phyloP scores from a whole-genome alignment of 1,140 invertebrate genomes.

The Cherax destructor region DNA sequence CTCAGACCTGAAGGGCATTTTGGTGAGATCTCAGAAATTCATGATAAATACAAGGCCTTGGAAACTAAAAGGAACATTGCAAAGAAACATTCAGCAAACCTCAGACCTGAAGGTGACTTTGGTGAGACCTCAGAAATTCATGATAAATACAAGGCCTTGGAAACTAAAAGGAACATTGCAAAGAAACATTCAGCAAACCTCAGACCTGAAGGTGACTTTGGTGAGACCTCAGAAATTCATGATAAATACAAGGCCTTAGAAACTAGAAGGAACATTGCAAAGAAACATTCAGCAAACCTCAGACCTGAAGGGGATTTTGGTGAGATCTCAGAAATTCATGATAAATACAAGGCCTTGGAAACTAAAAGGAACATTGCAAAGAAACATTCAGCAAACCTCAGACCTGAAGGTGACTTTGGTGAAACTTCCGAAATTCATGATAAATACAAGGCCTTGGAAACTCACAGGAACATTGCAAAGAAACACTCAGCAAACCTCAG shows the following conservation, averaged over 20 bases:
- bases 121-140: constrained; percentile 29
- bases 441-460: constrained; percentile 15
- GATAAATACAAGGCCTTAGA: constrained; percentile 13
- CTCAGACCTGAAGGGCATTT: constrained; percentile 14
- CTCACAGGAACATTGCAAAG: constrained; percentile 34
- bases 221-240: constrained; percentile 32
- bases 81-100: neutral
- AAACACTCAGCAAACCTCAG: constrained; percentile 3
- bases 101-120: constrained; percentile 18
- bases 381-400: constrained; percentile 33
- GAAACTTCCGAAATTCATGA: constrained; percentile 40
- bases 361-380: constrained; percentile 18
- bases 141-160: constrained; percentile 20
- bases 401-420: constrained; percentile 29
- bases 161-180: constrained; percentile 25
- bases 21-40: constrained; percentile 39
- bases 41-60: constrained; percentile 16
- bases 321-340: constrained; percentile 30
- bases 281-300: constrained; percentile 26
- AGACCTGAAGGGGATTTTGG: constrained; percentile 26
- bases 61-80: constrained; percentile 24
- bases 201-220: constrained; percentile 27
- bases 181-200: constrained; percentile 48
- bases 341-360: constrained; percentile 15
- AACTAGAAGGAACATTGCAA: constrained; percentile 18